Evolutionary conservation across 2,113 vertebrate genomes (phyloP).

Genomic region (Chaetorhynchus papuensis): DNA sequence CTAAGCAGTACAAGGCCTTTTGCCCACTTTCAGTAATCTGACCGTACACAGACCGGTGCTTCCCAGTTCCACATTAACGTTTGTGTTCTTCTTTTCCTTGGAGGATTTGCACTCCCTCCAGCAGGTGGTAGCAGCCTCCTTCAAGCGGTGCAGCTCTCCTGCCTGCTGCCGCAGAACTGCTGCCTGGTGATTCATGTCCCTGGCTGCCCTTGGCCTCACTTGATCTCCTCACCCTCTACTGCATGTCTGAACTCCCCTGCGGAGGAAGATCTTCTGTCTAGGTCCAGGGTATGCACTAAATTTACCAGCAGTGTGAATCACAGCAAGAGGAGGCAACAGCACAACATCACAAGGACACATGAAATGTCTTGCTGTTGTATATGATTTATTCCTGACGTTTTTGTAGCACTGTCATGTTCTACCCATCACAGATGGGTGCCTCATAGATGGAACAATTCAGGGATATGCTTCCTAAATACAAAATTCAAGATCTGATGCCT

Average conservation of each 20-base stretch:
- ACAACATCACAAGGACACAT: not conserved
- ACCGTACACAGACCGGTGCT: rapidly evolving
- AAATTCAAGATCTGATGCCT: not conserved
- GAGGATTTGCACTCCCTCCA: not conserved
- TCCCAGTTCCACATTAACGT: not conserved
- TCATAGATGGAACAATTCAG: not conserved
- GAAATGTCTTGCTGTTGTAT: not conserved
- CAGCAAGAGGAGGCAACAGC: not conserved
- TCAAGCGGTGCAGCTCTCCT: not conserved
- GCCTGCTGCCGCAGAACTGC: not conserved
- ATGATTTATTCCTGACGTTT: not conserved
- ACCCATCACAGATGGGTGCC: not conserved
- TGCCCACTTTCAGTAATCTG: not conserved
- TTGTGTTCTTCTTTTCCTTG: not conserved
- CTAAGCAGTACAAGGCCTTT: not conserved
- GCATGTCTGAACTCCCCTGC: not conserved
- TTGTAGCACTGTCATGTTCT: not conserved
- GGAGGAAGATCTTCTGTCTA: not conserved
- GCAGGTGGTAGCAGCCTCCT: slow-evolving; percentile 53
- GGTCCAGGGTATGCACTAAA: not conserved
- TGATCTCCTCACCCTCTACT: not conserved
- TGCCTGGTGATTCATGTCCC: not conserved
- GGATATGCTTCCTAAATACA: not conserved
- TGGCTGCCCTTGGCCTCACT: not conserved
- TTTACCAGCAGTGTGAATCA: not conserved